These are phyloP conservation scores for Mercenaria mercenaria DNA, from an alignment of 1,140 invertebrate species.

Conservation along the genomic window DNA sequence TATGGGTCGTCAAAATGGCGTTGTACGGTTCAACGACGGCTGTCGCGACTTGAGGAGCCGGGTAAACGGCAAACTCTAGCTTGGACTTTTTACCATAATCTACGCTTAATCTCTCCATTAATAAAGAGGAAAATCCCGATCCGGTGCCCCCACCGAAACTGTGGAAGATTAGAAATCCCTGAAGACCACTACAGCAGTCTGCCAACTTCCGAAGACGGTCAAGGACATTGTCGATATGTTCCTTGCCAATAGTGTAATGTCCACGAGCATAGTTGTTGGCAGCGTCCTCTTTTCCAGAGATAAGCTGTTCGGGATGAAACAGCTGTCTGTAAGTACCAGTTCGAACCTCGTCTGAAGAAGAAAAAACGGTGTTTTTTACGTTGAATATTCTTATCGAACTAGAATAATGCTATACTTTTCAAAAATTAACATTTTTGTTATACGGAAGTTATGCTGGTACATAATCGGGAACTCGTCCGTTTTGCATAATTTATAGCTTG, in stretches of 20 bases:
- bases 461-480: not conserved
- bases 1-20: conserved; percentile 85
- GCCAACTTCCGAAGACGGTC: conserved; percentile 82
- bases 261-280: conserved; percentile 88
- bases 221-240: conserved; percentile 85
- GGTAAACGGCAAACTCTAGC: conserved; percentile 92
- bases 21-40: conserved; percentile 81
- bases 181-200: conserved; percentile 81
- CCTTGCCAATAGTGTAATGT: conserved; percentile 86
- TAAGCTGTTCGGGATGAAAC: conserved; percentile 94
- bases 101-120: conserved; percentile 87
- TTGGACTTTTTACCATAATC: conserved; percentile 93
- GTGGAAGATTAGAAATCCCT: conserved; percentile 87
- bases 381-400: not conserved
- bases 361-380: conserved; percentile 86
- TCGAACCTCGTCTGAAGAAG: conserved; percentile 86
- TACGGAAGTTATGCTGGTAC: not conserved
- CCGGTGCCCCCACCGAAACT: conserved; percentile 83
- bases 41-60: conserved; percentile 72
- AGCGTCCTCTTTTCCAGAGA: conserved; percentile 93
- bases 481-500: too few relatives aligned
- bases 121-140: conserved; percentile 88
- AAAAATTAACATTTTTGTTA: not conserved
- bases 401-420: not conserved
- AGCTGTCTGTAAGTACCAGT: conserved; percentile 84